phyloP scores from a whole-genome alignment of 2,113 vertebrate genomes.

The Sander lucioperca region DNA sequence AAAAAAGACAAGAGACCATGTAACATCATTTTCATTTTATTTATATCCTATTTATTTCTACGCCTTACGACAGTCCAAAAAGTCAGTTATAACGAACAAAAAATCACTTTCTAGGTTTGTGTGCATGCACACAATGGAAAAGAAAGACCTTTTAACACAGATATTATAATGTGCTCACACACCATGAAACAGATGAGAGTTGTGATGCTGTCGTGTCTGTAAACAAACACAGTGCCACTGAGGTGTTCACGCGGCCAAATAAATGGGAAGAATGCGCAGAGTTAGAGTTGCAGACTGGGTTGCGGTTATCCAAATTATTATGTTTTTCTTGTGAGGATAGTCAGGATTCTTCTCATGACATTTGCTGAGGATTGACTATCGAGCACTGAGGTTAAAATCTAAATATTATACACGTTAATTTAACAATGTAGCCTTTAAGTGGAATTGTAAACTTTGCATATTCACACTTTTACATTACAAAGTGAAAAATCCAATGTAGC shows the following conservation, averaged over 20 bases:
- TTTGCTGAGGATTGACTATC: slow-evolving; percentile 28
- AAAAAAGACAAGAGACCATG: slow-evolving; percentile 33
- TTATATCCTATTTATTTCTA: slow-evolving; percentile 39
- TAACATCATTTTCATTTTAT: slow-evolving; percentile 36
- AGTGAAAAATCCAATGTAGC: slow-evolving; percentile 39
- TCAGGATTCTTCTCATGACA: slow-evolving; percentile 10
- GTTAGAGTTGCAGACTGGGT: neutral
- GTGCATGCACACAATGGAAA: slow-evolving; percentile 24
- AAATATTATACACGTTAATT: slow-evolving; percentile 9
- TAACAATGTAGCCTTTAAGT: neutral
- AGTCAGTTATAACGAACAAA: neutral
- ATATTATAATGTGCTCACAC: slow-evolving; percentile 54
- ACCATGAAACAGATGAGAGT: slow-evolving; percentile 59
- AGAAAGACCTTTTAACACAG: slow-evolving; percentile 56
- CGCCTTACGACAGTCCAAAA: neutral
- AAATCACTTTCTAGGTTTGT: slow-evolving; percentile 23
- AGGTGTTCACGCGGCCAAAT: slow-evolving; percentile 23
- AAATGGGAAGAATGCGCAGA: neutral
- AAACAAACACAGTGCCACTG: slow-evolving; percentile 47
- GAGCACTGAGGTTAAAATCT: slow-evolving; percentile 3
- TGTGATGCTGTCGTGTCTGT: slow-evolving; percentile 48
- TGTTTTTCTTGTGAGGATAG: slow-evolving; percentile 3
- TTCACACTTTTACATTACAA: slow-evolving; percentile 11
- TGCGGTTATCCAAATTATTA: slow-evolving; percentile 9
- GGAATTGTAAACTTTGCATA: slow-evolving; percentile 28